A percentile compares a stretch with the other conserved stretches of the same genome.
phyloP scores from a whole-genome alignment of 2,113 vertebrate species.

The Diglossa brunneiventris region DNA sequence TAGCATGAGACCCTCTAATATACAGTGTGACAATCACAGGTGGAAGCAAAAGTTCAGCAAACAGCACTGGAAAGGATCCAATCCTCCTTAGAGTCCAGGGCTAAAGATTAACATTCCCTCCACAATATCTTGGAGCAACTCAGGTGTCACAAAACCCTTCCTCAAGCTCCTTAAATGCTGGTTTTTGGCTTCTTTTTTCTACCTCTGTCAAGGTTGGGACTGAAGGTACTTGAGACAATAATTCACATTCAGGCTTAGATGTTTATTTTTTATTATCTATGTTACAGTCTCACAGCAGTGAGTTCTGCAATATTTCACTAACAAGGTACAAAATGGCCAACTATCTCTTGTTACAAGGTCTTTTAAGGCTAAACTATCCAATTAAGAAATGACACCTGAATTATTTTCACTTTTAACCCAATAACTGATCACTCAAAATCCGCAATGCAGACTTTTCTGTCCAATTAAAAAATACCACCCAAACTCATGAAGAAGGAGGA shows the following conservation, averaged over 20 bases:
- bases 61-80: not conserved
- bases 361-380: not conserved
- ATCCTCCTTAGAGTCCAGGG: not conserved
- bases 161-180: not conserved
- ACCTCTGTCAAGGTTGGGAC: not conserved
- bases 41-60: not conserved
- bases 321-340: not conserved
- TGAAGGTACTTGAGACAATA: not conserved
- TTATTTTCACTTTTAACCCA: not conserved
- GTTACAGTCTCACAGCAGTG: not conserved
- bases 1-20: not conserved
- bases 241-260: not conserved
- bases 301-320: not conserved
- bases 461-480: not conserved
- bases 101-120: not conserved
- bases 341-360: not conserved
- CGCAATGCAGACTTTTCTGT: too few relatives aligned
- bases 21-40: fast-evolving
- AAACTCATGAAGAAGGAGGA: not conserved
- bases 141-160: not conserved
- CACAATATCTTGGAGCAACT: fast-evolving
- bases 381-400: not conserved
- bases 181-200: not conserved
- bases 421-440: fast-evolving
- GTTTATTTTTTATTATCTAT: not conserved